Percentiles rank a stretch among this genome's conserved stretches.
Conservation (phyloP, 1,140 invertebrate genomes). For the Solenopsis fugax region DNA sequence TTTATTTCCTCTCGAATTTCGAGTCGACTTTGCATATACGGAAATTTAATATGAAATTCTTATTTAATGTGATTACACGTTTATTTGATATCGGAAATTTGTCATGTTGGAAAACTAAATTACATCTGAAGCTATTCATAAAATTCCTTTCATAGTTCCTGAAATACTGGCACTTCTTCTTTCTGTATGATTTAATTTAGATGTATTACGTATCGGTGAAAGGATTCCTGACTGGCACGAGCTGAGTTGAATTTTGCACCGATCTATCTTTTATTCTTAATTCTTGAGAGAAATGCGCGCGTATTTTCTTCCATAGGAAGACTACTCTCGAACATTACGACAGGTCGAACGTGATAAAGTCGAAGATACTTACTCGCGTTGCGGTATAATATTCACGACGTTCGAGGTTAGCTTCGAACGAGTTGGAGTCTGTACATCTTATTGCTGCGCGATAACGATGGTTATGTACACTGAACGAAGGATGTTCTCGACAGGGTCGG, state of each 20-base stretch:
- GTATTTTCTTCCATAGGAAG: background rate
- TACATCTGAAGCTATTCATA: background rate
- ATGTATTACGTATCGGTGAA: background rate
- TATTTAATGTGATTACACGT: background rate
- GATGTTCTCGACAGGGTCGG: conserved; percentile 14
- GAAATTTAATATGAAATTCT: background rate
- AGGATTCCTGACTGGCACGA: background rate
- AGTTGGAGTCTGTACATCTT: conserved; percentile 11
- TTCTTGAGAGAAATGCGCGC: background rate
- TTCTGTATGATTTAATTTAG: conserved; percentile 17
- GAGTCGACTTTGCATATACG: background rate
- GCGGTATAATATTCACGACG: conserved; percentile 67
- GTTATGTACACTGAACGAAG: conserved; percentile 21
- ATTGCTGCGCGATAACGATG: conserved; percentile 26
- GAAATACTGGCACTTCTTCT: background rate
- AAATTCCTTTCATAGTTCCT: background rate
- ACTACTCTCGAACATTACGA: background rate
- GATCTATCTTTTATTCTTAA: conserved; percentile 10
- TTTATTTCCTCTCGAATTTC: background rate
- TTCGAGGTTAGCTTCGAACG: conserved; percentile 20
- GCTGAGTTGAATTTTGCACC: background rate
- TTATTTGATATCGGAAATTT: conserved; percentile 6
- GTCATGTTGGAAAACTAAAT: background rate
- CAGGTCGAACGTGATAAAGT: conserved; percentile 9
- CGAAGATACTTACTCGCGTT: conserved; percentile 40